A percentile compares a stretch with the other conserved stretches of the same genome.
Conservation (phyloP, 2,888 invertebrate genomes). For the Merodon equestris region DNA sequence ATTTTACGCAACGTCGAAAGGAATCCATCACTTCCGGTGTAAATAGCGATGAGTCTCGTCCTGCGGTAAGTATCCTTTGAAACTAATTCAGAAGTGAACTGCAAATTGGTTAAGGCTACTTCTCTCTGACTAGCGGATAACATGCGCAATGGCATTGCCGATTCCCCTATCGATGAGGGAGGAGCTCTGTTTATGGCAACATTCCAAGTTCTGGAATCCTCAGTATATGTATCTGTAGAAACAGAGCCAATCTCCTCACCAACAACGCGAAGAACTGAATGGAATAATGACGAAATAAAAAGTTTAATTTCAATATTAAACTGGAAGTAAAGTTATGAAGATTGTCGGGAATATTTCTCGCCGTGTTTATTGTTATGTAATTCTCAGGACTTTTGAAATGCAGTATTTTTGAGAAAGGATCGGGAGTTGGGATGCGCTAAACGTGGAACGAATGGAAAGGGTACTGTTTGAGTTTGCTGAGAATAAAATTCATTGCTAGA, state of each 20-base stretch:
- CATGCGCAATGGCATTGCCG: constrained; percentile 42
- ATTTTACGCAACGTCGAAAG: constrained; percentile 15
- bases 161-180: constrained; percentile 49
- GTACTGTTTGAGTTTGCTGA: constrained; percentile 28
- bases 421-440: no score
- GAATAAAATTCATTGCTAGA: constrained; percentile 23
- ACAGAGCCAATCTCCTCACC: not conserved
- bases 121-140: constrained; percentile 38
- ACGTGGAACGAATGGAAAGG: no score
- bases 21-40: not conserved
- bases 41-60: constrained; percentile 9
- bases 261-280: constrained; percentile 3
- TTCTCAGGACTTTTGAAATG: constrained; percentile 44
- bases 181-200: constrained; percentile 44
- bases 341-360: constrained; percentile 34
- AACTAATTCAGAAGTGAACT: constrained; percentile 34
- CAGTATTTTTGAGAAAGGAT: constrained; percentile 24
- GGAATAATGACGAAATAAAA: constrained; percentile 56
- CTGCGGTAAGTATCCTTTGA: constrained; percentile 13
- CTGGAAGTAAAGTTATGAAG: constrained; percentile 47
- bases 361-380: constrained; percentile 62
- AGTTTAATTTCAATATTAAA: constrained; percentile 57
- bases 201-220: constrained; percentile 50
- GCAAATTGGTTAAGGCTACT: constrained; percentile 15
- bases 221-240: no score